Percentiles rank a stretch among this genome's conserved stretches.
phyloP scores from a whole-genome alignment of 2,888 invertebrate genomes.

The Strigamia maritima region DNA sequence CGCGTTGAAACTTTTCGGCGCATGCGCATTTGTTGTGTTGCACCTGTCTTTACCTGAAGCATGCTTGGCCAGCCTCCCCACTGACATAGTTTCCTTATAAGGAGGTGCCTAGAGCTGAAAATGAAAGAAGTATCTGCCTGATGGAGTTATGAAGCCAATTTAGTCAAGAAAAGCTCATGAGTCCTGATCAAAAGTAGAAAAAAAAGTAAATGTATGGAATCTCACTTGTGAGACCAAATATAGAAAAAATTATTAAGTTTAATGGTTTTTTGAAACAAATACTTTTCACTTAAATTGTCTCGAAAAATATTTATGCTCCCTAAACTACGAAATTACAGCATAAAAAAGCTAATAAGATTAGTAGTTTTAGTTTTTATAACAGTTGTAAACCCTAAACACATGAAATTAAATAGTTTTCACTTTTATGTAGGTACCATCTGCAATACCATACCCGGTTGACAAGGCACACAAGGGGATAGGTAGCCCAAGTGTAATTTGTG shows the following conservation, averaged over 20 bases:
- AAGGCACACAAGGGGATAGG: background rate
- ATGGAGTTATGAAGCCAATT: constrained; percentile 34
- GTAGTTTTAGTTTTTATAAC: too few relatives aligned
- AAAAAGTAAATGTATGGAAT: background rate
- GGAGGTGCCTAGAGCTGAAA: constrained; percentile 32
- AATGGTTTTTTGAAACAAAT: background rate
- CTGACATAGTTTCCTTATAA: constrained; percentile 32
- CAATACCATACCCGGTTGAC: background rate
- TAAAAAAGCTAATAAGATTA: too few relatives aligned
- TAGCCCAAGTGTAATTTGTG: constrained; percentile 6
- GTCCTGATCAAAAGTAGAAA: constrained; percentile 1
- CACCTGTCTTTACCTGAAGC: constrained; percentile 34
- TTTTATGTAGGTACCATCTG: too few relatives aligned
- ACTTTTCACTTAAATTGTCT: background rate
- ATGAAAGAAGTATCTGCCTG: constrained; percentile 32
- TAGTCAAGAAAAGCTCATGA: constrained; percentile 25
- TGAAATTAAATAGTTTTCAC: too few relatives aligned
- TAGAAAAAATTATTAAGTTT: background rate
- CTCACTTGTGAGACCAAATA: background rate
- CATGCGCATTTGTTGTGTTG: constrained; percentile 8
- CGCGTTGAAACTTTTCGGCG: background rate
- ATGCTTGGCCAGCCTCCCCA: constrained; percentile 27
- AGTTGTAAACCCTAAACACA: too few relatives aligned
- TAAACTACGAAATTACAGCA: too few relatives aligned
- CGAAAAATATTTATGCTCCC: background rate